phyloP scores from a whole-genome alignment of 2,888 invertebrate species.

The Conops quadrifasciatus region DNA sequence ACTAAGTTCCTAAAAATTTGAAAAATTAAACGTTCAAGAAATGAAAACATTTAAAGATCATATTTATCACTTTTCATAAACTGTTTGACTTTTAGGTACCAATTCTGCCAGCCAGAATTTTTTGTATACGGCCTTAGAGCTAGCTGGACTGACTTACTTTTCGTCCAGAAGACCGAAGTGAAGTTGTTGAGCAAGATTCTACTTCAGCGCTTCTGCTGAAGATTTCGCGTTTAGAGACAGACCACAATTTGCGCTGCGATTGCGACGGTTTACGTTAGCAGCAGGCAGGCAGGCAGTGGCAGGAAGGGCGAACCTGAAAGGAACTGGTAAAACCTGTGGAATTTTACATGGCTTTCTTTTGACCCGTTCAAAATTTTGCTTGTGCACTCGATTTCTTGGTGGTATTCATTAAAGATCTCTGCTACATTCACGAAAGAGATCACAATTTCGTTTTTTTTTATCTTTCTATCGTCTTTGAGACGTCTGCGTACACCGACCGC shows the following conservation, averaged over 20 bases:
- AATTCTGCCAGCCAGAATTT: not conserved
- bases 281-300: not conserved
- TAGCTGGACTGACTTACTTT: too few relatives aligned
- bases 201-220: not conserved
- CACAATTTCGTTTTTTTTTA: not conserved
- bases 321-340: conserved; percentile 16
- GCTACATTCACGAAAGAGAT: too few relatives aligned
- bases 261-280: not conserved
- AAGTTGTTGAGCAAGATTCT: conserved; percentile 28
- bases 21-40: not conserved
- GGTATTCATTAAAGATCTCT: too few relatives aligned
- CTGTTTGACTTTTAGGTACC: not conserved
- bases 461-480: not conserved
- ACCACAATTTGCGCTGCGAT: conserved; percentile 5
- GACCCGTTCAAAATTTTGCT: not conserved
- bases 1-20: not conserved
- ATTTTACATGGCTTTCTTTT: conserved; percentile 22
- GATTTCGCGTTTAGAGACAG: not conserved
- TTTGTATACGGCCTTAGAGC: not conserved
- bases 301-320: not conserved
- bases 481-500: not conserved
- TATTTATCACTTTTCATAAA: conserved; percentile 1
- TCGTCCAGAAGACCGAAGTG: too few relatives aligned
- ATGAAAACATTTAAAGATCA: not conserved
- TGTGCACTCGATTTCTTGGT: not conserved